These are phyloP conservation scores for Larimichthys crocea DNA, from an alignment of 2,113 vertebrate genomes.

Conservation along the genomic window DNA sequence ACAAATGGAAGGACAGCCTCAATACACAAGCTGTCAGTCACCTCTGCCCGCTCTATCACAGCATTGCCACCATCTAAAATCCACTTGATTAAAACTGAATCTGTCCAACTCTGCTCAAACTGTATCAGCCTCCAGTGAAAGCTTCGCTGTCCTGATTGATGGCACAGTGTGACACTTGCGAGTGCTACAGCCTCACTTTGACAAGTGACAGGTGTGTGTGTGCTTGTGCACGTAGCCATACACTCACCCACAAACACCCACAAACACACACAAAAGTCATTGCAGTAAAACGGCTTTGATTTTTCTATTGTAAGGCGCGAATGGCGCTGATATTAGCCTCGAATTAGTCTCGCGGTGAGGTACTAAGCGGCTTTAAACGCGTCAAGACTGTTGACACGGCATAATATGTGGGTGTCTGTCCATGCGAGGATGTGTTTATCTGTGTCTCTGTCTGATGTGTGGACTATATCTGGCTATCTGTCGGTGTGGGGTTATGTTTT, in stretches of 20 bases:
- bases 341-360: slow-evolving; percentile 20
- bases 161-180: slow-evolving; percentile 50
- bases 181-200: slow-evolving; percentile 49
- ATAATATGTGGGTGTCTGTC: slow-evolving; percentile 24
- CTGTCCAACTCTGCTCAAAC: slow-evolving; percentile 61
- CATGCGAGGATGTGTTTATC: slow-evolving; percentile 6
- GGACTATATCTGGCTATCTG: not conserved
- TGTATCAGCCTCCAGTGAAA: slow-evolving; percentile 57
- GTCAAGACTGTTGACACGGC: slow-evolving; percentile 20
- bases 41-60: slow-evolving; percentile 45
- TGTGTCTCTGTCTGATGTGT: slow-evolving; percentile 8
- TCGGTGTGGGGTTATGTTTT: slow-evolving; percentile 2
- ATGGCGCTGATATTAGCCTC: slow-evolving; percentile 26
- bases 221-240: not conserved
- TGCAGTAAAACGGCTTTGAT: not conserved
- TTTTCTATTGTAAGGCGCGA: not conserved
- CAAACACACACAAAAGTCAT: slow-evolving; percentile 1
- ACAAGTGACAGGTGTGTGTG: slow-evolving; percentile 56
- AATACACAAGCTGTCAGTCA: slow-evolving; percentile 57
- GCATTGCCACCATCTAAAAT: slow-evolving; percentile 53
- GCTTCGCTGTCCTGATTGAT: slow-evolving; percentile 49
- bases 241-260: not conserved
- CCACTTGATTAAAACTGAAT: slow-evolving; percentile 76
- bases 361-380: slow-evolving; percentile 16
- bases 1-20: slow-evolving; percentile 27